phyloP scores from a whole-genome alignment of 1,140 invertebrate species.

The Nylanderia fulva region DNA sequence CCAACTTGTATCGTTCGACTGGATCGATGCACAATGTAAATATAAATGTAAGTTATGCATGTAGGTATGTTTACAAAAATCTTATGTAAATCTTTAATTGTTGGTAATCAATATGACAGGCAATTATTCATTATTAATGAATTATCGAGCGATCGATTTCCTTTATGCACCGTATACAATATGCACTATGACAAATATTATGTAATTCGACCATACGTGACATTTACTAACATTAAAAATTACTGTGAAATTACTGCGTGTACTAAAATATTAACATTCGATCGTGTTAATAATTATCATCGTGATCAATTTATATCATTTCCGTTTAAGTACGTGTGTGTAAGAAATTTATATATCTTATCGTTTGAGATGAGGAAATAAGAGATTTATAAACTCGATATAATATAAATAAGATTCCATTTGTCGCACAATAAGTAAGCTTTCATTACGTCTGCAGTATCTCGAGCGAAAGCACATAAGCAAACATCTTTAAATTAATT shows the following conservation, averaged over 20 bases:
- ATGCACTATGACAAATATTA: background rate
- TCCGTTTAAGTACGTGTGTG: background rate
- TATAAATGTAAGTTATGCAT: background rate
- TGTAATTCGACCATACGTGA: too few relatives aligned
- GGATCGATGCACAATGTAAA: background rate
- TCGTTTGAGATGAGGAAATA: conserved; percentile 22
- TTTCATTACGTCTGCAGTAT: conserved; percentile 2
- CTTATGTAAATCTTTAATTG: background rate
- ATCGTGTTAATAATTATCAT: background rate
- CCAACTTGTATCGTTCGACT: too few relatives aligned
- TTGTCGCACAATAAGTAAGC: background rate
- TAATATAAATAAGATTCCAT: background rate
- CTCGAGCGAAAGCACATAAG: background rate
- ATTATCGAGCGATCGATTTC: background rate
- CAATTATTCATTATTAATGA: background rate
- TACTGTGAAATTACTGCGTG: background rate
- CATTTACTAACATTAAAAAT: background rate
- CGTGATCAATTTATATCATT: background rate
- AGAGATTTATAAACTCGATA: background rate
- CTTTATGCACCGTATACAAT: background rate
- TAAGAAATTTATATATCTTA: background rate
- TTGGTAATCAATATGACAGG: background rate
- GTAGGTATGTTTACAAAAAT: background rate
- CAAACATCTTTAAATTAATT: background rate
- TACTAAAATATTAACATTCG: background rate